phyloP scores from a whole-genome alignment of 2,113 vertebrate species.

The Bos indicus region DNA sequence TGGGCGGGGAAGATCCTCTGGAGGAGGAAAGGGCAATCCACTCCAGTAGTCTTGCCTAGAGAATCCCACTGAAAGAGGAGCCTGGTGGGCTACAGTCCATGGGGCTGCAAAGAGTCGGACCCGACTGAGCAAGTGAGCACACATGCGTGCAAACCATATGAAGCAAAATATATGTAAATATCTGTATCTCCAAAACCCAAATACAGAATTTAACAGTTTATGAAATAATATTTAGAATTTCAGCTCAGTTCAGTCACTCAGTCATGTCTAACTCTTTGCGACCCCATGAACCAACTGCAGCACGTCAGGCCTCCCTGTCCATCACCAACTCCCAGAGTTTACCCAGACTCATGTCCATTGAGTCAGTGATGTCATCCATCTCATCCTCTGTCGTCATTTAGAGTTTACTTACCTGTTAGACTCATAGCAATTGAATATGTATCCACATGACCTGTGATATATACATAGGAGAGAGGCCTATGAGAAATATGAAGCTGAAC shows the following conservation, averaged over 20 bases:
- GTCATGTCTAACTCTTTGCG: fast-evolving
- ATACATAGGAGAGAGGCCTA: background rate
- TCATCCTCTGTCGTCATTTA: background rate
- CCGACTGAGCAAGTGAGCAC: background rate
- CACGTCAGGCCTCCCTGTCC: background rate
- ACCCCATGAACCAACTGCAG: background rate
- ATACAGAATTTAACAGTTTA: background rate
- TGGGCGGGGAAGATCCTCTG: background rate
- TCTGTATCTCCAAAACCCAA: background rate
- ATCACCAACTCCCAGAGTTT: background rate
- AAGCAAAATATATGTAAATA: background rate
- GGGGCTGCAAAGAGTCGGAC: background rate
- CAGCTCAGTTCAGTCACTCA: background rate
- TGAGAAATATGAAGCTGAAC: background rate
- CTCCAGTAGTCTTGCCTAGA: background rate
- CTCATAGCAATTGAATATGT: background rate
- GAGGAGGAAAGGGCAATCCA: background rate
- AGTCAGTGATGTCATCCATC: background rate
- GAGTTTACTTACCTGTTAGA: background rate
- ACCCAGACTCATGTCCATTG: background rate
- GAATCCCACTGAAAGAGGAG: background rate
- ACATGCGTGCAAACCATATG: background rate
- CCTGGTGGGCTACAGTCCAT: background rate
- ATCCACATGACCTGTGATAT: background rate
- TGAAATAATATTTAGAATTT: background rate